These are phyloP conservation scores for Pangasius mekongensis DNA, from an alignment of 2,797 vertebrate species.

Conservation along the genomic window DNA sequence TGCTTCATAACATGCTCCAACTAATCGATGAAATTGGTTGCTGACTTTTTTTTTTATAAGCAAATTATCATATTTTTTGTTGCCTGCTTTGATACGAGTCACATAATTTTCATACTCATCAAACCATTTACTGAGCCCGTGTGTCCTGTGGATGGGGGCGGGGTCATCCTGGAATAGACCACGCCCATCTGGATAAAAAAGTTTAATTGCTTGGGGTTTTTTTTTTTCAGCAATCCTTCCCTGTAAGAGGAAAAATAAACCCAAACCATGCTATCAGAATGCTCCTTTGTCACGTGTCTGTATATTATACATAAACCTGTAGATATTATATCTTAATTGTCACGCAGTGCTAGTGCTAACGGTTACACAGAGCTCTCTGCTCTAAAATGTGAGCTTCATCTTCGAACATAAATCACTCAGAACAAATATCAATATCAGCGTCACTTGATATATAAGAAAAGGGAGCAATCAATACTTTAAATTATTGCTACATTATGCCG, in stretches of 20 bases:
- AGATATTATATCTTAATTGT: background rate
- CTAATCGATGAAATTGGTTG: background rate
- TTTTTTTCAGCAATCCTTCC: background rate
- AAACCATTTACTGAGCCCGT: background rate
- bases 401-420: background rate
- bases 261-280: background rate
- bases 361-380: background rate
- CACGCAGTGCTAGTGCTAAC: background rate
- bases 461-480: conserved; percentile 7
- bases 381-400: background rate
- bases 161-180: background rate
- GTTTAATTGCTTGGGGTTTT: too few species aligned
- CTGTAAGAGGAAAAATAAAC: background rate
- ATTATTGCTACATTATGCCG: background rate
- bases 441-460: conserved; percentile 9
- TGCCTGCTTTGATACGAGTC: background rate
- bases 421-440: background rate
- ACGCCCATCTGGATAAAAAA: background rate
- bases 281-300: background rate
- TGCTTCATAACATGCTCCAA: background rate
- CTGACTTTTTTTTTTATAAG: background rate
- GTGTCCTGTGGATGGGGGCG: background rate
- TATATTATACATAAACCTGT: background rate
- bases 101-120: background rate
- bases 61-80: background rate